phyloP scores from a whole-genome alignment of 2,888 invertebrate genomes.

The Nomada fucata region DNA sequence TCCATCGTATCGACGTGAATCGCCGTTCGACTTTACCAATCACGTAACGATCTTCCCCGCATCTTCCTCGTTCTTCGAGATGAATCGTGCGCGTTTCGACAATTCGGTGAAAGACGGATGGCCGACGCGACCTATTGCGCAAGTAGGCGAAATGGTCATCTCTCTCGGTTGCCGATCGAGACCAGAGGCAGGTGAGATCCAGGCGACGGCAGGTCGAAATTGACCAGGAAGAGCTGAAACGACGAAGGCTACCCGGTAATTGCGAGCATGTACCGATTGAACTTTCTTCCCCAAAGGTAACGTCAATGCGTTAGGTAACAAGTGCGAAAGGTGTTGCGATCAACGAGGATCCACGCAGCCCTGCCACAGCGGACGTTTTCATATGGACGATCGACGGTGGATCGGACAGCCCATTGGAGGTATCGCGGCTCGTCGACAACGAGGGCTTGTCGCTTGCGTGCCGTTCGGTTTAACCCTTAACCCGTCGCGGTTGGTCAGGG shows the following conservation, averaged over 20 bases:
- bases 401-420: not conserved
- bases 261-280: conserved; percentile 46
- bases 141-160: conserved; percentile 49
- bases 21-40: conserved; percentile 8
- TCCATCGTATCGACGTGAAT: conserved; percentile 14
- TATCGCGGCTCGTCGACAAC: conserved; percentile 24
- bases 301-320: conserved; percentile 58
- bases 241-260: conserved; percentile 46
- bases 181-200: conserved; percentile 14
- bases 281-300: conserved; percentile 60
- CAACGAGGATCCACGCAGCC: not conserved
- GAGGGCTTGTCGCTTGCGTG: conserved; percentile 11
- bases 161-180: not conserved
- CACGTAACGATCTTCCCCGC: conserved; percentile 43
- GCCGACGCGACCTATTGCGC: conserved; percentile 51
- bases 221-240: conserved; percentile 49
- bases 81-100: conserved; percentile 36
- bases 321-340: conserved; percentile 26
- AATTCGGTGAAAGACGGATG: conserved; percentile 50
- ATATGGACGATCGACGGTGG: not conserved
- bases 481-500: not conserved
- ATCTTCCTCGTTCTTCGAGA: conserved; percentile 23
- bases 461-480: conserved; percentile 17
- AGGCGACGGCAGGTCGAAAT: conserved; percentile 22
- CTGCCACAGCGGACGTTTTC: not conserved